Base-by-base conservation (phyloP, 2,888 invertebrate genomes). In the Ernsta delagoae region DNA sequence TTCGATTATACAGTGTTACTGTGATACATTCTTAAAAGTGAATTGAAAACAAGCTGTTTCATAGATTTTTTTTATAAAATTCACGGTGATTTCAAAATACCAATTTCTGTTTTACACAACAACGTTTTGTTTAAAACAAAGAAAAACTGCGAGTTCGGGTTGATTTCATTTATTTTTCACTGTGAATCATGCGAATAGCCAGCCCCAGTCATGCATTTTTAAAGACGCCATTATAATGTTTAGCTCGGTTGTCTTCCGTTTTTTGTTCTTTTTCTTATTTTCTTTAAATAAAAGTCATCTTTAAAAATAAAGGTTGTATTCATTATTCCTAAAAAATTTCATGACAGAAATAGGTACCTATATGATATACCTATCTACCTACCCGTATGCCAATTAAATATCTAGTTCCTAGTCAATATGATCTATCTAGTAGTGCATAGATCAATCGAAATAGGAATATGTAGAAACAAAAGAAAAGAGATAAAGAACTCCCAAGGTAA, bases 161-260 rank as follows among this genome's bases (percentile, higher is more conserved):
- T 50, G 16, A 31, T 31, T 31, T 50, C 16, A 5, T 50, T 50
- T 50, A 50, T 50, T 50, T 50, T 50, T 50, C 48, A 48, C 43
- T 8, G 3, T 43, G 43, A 43, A 9, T 43, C 43, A 43, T 7
- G 9, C 43, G 9, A 43, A 43, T 9, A 43, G 24, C 43, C 43
- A 43, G n/a, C n/a, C 1, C 9, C 43, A 43, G 43, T 43, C 43
- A 9, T 43, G 43, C 9, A 43, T 43, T 43, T 43, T 43, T 43
- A 8, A 43, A 43, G 43, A 43, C 4, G 43, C 43, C 43, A 9
- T 9, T 43, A 43, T 43, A 3, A 8, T 9, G 8, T 43, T 43
- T 43, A 43, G 2, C 7, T 43, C 8, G 8, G 1, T 43, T 43
- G 6, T 43, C 8, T 43, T 43, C 43, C 0, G 43, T 3, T 43